Percentiles rank a stretch among this genome's conserved stretches.
These are phyloP conservation scores for Crenuchus spilurus DNA, from an alignment of 2,797 vertebrate species.

Conservation along the genomic window DNA sequence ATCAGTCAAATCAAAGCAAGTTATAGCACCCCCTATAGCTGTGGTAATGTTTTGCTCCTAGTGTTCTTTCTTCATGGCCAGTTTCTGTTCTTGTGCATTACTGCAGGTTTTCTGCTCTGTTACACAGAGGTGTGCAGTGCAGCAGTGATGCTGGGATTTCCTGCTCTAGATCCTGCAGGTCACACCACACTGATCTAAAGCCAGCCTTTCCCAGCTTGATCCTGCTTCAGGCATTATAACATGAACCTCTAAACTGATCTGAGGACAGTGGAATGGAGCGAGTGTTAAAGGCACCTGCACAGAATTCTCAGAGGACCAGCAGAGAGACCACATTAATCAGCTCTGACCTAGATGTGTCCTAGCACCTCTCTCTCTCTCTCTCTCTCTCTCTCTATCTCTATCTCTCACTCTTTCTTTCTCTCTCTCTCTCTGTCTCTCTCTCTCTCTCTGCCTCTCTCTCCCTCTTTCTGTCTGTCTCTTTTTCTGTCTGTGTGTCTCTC, in stretches of 20 bases:
- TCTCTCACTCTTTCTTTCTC: conserved; percentile 19
- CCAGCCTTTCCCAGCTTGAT: too few relatives aligned
- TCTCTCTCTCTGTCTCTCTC: conserved; percentile 26
- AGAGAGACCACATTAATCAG: conserved; percentile 79
- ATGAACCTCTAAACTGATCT: not conserved
- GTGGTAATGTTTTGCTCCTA: too few relatives aligned
- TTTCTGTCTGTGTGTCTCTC: too few relatives aligned
- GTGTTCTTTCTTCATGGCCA: too few relatives aligned
- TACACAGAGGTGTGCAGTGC: too few relatives aligned
- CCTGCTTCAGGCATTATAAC: not conserved
- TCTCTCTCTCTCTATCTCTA: conserved; percentile 1
- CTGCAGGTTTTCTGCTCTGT: too few relatives aligned
- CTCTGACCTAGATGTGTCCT: conserved; percentile 79
- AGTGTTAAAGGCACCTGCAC: conserved; percentile 65
- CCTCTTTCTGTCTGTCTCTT: conserved; percentile 32
- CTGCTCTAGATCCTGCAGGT: too few relatives aligned
- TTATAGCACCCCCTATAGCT: too few relatives aligned
- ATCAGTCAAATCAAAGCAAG: too few relatives aligned
- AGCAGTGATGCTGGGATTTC: too few relatives aligned
- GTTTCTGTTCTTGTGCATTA: too few relatives aligned
- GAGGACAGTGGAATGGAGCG: not conserved
- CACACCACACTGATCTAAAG: too few relatives aligned
- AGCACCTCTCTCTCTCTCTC: conserved; percentile 52
- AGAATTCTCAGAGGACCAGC: conserved; percentile 67
- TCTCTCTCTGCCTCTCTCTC: conserved; percentile 47